Evolutionary conservation across 2,888 invertebrate species (phyloP).

Genomic region (Latrodectus hesperus): DNA sequence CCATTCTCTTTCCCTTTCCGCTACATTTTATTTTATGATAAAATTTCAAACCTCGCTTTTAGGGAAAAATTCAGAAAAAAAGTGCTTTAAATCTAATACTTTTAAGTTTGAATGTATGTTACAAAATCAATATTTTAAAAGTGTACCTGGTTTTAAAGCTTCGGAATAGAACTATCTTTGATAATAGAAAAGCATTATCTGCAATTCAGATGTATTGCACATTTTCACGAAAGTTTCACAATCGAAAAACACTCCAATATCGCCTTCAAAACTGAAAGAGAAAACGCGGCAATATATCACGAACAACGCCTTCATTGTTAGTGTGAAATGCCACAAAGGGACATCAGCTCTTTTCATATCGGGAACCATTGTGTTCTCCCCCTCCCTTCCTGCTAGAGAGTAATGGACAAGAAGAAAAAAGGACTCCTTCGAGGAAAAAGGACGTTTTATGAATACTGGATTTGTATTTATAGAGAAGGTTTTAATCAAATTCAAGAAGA

Average conservation of each 20-base stretch:
- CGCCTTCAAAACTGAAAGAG: background rate
- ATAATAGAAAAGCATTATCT: too few relatives aligned
- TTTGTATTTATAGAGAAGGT: background rate
- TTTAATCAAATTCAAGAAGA: conserved; percentile 5
- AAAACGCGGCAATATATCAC: background rate
- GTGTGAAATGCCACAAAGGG: background rate
- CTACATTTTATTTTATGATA: too few relatives aligned
- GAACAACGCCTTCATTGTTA: background rate
- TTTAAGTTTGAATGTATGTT: too few relatives aligned
- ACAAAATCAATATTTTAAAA: too few relatives aligned
- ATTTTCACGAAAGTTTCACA: too few relatives aligned
- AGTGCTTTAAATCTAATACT: too few relatives aligned
- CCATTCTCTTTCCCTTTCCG: too few relatives aligned
- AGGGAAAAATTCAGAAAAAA: too few relatives aligned
- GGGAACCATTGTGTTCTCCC: background rate
- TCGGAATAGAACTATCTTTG: too few relatives aligned
- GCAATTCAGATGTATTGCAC: too few relatives aligned
- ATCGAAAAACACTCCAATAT: background rate
- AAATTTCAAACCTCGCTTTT: too few relatives aligned
- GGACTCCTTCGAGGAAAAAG: background rate
- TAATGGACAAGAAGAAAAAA: background rate
- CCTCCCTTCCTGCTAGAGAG: background rate
- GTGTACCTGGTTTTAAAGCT: too few relatives aligned
- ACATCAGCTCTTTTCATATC: background rate
- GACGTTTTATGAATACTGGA: background rate